phyloP scores from a whole-genome alignment of 2,797 vertebrate genomes.

The Diglossa cyanea region DNA sequence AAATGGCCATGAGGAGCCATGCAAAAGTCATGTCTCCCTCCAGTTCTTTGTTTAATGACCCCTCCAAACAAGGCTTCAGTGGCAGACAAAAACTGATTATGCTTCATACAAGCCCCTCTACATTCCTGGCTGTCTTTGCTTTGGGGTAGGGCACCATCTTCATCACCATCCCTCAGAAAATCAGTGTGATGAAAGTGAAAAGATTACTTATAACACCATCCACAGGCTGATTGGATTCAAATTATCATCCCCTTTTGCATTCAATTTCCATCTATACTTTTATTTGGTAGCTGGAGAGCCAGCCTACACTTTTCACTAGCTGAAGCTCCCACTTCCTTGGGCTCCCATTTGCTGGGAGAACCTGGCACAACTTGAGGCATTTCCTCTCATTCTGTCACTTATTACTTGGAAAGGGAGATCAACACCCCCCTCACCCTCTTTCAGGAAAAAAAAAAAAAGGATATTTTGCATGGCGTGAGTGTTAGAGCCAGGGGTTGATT shows the following conservation, averaged over 20 bases:
- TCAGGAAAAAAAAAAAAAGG: background rate
- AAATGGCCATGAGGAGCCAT: background rate
- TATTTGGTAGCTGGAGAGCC: background rate
- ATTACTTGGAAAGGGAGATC: background rate
- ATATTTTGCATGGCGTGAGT: background rate
- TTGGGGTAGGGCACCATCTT: background rate
- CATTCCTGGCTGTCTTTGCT: background rate
- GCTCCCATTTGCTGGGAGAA: background rate
- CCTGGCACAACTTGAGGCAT: background rate
- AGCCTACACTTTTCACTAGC: background rate
- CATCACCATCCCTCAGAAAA: background rate
- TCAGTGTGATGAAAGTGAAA: background rate
- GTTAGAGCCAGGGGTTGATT: background rate
- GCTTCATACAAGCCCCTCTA: background rate
- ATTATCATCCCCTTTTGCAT: background rate
- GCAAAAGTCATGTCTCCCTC: background rate
- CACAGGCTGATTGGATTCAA: background rate
- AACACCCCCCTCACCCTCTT: background rate
- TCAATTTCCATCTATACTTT: background rate
- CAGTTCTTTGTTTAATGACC: background rate
- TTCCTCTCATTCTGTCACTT: background rate
- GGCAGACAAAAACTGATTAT: background rate
- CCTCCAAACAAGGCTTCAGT: background rate
- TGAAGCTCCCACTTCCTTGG: background rate
- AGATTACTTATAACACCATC: background rate